Percentiles rank a stretch among this genome's conserved stretches.
Conservation (phyloP, 2,113 vertebrate species). For the Istiophorus platypterus region DNA sequence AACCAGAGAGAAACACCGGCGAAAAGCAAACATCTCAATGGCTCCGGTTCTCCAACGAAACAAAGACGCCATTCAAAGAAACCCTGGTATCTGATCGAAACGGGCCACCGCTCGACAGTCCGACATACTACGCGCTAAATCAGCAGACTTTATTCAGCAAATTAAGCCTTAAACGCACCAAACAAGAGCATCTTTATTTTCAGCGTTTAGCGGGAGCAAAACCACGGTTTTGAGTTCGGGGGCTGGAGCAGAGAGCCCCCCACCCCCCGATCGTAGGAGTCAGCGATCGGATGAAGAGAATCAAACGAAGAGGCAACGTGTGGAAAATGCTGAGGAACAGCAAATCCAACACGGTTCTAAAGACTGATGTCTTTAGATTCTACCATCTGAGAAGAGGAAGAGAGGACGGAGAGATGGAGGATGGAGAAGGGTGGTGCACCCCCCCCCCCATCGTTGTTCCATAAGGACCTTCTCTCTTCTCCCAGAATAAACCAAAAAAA, state of each 20-base stretch:
- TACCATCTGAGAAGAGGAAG: no score
- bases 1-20: slow-evolving; percentile 38
- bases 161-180: neutral
- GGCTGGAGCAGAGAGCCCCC: neutral
- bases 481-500: neutral
- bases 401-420: neutral
- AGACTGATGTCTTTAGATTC: neutral
- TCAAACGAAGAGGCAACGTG: neutral
- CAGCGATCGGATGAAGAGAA: slow-evolving; percentile 9
- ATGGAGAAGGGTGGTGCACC: neutral
- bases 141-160: slow-evolving; percentile 1
- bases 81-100: slow-evolving; percentile 51
- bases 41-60: slow-evolving; percentile 27
- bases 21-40: slow-evolving; percentile 9
- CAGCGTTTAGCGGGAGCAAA: neutral
- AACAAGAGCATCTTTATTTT: slow-evolving; percentile 10
- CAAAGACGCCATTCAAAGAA: slow-evolving; percentile 63
- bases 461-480: neutral
- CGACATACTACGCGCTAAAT: slow-evolving; percentile 35
- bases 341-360: no score
- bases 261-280: neutral
- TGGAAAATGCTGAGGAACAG: slow-evolving; percentile 9
- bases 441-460: no score
- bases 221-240: neutral
- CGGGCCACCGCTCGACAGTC: slow-evolving; percentile 38